phyloP scores from a whole-genome alignment of 2,797 vertebrate species.

The Chelonia mydas region DNA sequence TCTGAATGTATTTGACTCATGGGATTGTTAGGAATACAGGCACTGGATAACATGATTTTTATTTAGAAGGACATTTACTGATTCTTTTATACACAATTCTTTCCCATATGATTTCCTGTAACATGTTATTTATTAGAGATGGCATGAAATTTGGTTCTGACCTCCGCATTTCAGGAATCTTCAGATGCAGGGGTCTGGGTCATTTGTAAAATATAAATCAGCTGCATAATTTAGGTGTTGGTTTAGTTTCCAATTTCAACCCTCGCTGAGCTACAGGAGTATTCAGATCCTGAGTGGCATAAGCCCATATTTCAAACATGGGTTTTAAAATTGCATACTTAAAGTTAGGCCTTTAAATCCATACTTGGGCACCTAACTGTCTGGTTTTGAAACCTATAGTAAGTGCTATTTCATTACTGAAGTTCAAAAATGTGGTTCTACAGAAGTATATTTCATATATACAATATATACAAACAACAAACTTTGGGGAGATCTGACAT shows the following conservation, averaged over 20 bases:
- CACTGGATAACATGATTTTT: constrained; percentile 6
- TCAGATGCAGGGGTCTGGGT: background rate
- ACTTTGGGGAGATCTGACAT: background rate
- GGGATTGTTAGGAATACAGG: background rate
- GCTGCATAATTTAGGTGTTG: background rate
- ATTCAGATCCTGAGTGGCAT: background rate
- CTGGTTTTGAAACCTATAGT: background rate
- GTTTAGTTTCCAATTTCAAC: background rate
- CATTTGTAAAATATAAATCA: background rate
- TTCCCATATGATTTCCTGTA: constrained; percentile 33
- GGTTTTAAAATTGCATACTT: background rate
- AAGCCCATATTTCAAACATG: background rate
- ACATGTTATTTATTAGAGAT: background rate
- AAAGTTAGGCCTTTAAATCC: background rate
- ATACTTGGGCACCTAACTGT: background rate
- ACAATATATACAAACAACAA: background rate
- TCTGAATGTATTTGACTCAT: constrained; percentile 14
- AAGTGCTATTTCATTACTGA: background rate
- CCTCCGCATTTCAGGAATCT: background rate
- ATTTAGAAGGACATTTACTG: background rate
- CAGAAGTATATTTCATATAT: background rate
- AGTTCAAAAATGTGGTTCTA: background rate
- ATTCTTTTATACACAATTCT: background rate
- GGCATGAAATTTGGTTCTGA: background rate
- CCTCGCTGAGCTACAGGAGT: background rate